Percentiles rank a stretch among this genome's conserved stretches.
These are phyloP conservation scores for Ctenodactylus gundi DNA, from an alignment of 2,113 vertebrate genomes.

Conservation along the genomic window DNA sequence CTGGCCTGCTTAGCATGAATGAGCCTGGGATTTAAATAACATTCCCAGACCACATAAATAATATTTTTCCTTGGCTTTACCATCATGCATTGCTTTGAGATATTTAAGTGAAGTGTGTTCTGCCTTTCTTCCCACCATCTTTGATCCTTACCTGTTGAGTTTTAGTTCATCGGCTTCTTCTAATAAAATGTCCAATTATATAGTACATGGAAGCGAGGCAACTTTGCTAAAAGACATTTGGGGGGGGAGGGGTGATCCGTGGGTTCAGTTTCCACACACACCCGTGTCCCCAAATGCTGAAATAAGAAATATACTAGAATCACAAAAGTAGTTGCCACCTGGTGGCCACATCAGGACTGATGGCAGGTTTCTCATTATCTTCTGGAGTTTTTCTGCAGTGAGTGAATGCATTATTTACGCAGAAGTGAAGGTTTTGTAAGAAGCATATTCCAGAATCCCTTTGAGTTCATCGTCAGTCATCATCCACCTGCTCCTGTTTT, in stretches of 20 bases:
- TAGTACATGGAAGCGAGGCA: not conserved
- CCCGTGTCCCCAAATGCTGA: not conserved
- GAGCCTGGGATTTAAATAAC: constrained; percentile 68
- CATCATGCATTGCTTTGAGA: constrained; percentile 22
- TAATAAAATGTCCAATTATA: constrained; percentile 49
- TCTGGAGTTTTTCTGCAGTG: not conserved
- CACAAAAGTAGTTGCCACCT: not conserved
- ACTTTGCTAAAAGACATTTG: not conserved
- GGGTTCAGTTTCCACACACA: not conserved
- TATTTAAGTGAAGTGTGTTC: constrained; percentile 60
- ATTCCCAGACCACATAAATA: constrained; percentile 62
- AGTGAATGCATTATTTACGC: not conserved
- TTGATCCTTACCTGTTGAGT: constrained; percentile 53
- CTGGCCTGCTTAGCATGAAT: constrained; percentile 74
- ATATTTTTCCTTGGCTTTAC: constrained; percentile 45
- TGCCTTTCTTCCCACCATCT: constrained; percentile 14
- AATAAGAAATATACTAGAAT: not conserved
- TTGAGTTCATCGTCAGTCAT: not conserved
- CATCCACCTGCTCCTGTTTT: not conserved
- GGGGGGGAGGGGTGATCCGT: not conserved
- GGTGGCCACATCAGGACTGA: no score
- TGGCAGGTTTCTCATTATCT: not conserved
- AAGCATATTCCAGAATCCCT: not conserved
- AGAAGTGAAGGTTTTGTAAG: not conserved
- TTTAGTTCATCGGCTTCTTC: constrained; percentile 36